A percentile compares a stretch with the other conserved stretches of the same genome.
phyloP scores from a whole-genome alignment of 2,888 invertebrate species.

The Allolobophora icterica region DNA sequence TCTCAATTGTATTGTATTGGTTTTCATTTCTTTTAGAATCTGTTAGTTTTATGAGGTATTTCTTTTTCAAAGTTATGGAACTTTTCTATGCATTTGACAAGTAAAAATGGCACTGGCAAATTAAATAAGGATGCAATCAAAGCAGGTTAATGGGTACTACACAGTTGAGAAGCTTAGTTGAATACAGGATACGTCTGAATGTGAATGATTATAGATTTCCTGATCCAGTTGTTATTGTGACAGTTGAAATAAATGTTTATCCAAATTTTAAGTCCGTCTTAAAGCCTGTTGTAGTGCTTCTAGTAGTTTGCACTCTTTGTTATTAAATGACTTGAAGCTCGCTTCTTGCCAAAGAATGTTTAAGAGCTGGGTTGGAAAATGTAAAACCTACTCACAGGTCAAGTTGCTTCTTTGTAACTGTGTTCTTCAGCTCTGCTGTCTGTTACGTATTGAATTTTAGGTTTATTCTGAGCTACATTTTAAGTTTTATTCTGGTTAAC shows the following conservation, averaged over 20 bases:
- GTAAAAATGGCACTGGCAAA: neutral
- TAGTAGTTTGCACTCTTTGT: neutral
- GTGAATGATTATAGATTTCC: neutral
- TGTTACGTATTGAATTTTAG: neutral
- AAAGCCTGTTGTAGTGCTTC: neutral
- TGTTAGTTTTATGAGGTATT: too few species aligned
- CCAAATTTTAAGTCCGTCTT: neutral
- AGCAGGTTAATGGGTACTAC: neutral
- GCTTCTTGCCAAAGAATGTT: neutral
- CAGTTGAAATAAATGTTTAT: neutral
- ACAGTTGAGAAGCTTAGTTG: neutral
- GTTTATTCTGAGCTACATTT: neutral
- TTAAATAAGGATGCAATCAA: neutral
- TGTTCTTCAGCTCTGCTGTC: neutral
- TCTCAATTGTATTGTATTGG: too few species aligned
- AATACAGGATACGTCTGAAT: conserved; percentile 1
- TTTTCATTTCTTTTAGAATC: too few species aligned
- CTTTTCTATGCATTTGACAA: neutral
- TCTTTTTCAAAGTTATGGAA: too few species aligned
- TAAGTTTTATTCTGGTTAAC: neutral
- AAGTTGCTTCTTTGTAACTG: too few species aligned
- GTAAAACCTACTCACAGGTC: too few species aligned
- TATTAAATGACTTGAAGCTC: neutral
- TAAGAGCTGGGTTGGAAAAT: too few species aligned
- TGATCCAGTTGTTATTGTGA: neutral